Evolutionary conservation across 2,113 vertebrate species (phyloP), one percentile per base, ranked within the genome.

Genomic region (Plotosus lineatus): DNA sequence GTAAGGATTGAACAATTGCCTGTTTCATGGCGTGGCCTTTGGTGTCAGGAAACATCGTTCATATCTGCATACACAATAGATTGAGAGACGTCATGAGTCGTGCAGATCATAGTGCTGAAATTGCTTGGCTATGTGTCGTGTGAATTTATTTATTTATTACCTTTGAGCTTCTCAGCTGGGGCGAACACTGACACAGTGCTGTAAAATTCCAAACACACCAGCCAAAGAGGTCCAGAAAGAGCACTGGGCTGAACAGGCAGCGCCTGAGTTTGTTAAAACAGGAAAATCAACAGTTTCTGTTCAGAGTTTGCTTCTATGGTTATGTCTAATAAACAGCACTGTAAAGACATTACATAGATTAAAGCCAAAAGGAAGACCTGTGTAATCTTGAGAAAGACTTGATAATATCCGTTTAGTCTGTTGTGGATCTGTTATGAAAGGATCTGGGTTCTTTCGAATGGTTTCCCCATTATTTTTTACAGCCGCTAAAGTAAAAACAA

Each of bases 131-230:
- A 14, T 23, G 65, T 33, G 33, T n/a, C 4, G 33, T 68, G 66
- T 21, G 44, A 15, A 50, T 31, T 17, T 84, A n/a, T n/a, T n/a
- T n/a, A n/a, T 81, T 36, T 77, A 58, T 23, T 28, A 58, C 55
- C 65, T 68, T 77, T 80, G 51, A 78, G 44, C 73, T 21, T 31
- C 21, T 36, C 48, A 42, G 38, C 79, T 48, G 33, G 50, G 69
- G 50, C 83, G 77, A 72, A 81, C 19, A 78, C 77, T 85, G 69
- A 82, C 83, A 77, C 71, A 36, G 58, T 28, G 33, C 76, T 40
- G 68, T 66, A 74, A 63, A 84, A 85, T 85, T 82, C 42, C 76
- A 77, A 38, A 55, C 14, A 19, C 53, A 21, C 19, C 36, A 53
- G 79, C 74, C 60, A 82, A 80, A 40, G 31, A 72, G 58, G 40